Evolutionary conservation across 2,888 invertebrate genomes (phyloP).

Genomic region (Craniophora ligustri): DNA sequence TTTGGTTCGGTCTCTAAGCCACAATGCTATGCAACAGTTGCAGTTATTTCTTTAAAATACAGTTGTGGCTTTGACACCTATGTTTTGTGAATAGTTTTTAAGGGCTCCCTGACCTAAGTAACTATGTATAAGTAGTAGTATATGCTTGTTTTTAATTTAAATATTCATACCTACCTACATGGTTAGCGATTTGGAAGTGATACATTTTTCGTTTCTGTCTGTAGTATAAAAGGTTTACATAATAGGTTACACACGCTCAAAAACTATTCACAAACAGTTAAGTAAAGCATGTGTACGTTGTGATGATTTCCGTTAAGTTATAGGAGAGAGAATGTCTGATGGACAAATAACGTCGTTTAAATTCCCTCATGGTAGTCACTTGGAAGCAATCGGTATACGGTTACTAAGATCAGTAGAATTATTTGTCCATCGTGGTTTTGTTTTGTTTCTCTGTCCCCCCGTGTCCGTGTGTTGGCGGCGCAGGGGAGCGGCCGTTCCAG

Average conservation of each 20-base stretch:
- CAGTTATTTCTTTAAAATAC: constrained; percentile 5
- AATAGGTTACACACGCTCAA: constrained; percentile 85
- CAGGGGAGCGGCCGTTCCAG: constrained; percentile 90
- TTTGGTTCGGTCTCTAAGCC: constrained; percentile 83
- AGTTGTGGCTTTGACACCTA: constrained; percentile 83
- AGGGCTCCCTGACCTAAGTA: constrained; percentile 79
- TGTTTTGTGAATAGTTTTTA: constrained; percentile 88
- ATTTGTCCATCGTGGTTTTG: constrained; percentile 89
- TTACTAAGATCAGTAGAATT: constrained; percentile 67
- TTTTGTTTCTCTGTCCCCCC: constrained; percentile 88
- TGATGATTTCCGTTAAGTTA: constrained; percentile 79
- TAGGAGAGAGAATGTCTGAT: constrained; percentile 85
- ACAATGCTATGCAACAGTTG: constrained; percentile 69
- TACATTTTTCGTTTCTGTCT: constrained; percentile 45
- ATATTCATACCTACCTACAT: constrained; percentile 44
- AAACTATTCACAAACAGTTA: constrained; percentile 88
- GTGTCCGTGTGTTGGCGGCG: constrained; percentile 79
- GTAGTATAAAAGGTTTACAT: constrained; percentile 35
- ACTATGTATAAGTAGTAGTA: constrained; percentile 16
- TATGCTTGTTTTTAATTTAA: constrained; percentile 39
- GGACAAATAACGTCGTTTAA: constrained; percentile 83
- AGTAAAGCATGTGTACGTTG: constrained; percentile 88
- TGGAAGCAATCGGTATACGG: constrained; percentile 55
- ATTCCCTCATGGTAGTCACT: constrained; percentile 83
- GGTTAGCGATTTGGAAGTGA: constrained; percentile 74